phyloP scores from a whole-genome alignment of 2,888 invertebrate species.

The Drosophila diplacantha region DNA sequence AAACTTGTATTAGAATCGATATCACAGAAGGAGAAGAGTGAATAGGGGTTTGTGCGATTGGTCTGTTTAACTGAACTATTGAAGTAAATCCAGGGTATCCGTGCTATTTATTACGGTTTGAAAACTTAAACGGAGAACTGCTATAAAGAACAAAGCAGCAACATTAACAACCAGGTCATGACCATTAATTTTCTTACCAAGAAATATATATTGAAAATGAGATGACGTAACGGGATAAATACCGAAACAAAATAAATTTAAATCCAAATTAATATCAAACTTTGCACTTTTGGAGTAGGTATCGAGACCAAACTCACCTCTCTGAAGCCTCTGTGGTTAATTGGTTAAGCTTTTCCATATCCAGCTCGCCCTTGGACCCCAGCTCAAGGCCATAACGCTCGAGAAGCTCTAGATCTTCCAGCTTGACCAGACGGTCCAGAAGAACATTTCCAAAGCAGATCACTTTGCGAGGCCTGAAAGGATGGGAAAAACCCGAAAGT shows the following conservation, averaged over 20 bases:
- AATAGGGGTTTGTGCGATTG: no score
- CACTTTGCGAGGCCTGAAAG: constrained; percentile 69
- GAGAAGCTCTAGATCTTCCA: constrained; percentile 69
- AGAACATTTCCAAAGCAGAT: constrained; percentile 76
- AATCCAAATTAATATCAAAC: background rate
- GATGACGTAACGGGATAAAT: background rate
- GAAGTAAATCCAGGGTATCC: background rate
- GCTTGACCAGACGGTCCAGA: constrained; percentile 70
- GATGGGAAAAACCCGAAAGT: background rate
- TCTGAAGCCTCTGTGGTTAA: constrained; percentile 61
- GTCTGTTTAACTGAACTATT: no score
- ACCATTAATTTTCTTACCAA: background rate
- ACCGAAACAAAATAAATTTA: background rate
- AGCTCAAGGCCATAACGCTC: constrained; percentile 63
- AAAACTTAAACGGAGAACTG: no score
- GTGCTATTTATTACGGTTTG: no score
- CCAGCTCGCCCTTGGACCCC: constrained; percentile 74
- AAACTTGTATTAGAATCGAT: background rate
- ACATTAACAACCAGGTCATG: background rate
- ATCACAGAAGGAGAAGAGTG: background rate
- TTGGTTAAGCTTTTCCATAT: constrained; percentile 62
- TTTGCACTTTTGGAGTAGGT: background rate
- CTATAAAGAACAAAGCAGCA: no score
- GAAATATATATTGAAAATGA: background rate
- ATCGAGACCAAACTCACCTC: constrained; percentile 40